Percentiles rank a stretch among this genome's conserved stretches.
phyloP scores from a whole-genome alignment of 2,797 vertebrate genomes.

The Karalla daura region DNA sequence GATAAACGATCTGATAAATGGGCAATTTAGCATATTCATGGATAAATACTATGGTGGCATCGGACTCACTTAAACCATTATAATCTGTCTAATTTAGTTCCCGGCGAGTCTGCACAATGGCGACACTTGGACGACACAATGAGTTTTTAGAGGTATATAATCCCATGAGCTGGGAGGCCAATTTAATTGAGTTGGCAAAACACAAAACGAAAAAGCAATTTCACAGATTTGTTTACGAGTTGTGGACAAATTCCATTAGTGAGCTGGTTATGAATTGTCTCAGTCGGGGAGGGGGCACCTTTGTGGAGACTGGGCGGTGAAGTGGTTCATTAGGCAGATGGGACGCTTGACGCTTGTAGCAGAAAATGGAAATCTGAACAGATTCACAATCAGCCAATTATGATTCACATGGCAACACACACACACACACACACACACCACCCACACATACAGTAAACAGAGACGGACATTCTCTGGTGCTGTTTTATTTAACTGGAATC shows the following conservation, averaged over 20 bases:
- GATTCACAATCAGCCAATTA: slow-evolving; percentile 37
- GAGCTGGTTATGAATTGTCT: slow-evolving; percentile 38
- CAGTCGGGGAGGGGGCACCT: neutral
- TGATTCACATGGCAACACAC: slow-evolving; percentile 11
- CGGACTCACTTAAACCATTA: too few relatives aligned
- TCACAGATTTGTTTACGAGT: slow-evolving; percentile 42
- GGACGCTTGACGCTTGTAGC: slow-evolving; percentile 21
- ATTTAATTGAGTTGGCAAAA: slow-evolving; percentile 36
- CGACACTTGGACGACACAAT: neutral
- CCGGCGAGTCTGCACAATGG: neutral
- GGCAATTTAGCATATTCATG: too few relatives aligned
- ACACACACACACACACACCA: neutral
- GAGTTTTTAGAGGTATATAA: slow-evolving; percentile 2
- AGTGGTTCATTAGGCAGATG: slow-evolving; percentile 44
- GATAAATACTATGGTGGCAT: too few relatives aligned
- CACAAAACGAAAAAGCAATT: slow-evolving; percentile 21
- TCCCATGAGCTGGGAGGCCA: slow-evolving; percentile 2
- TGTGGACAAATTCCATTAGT: slow-evolving; percentile 47
- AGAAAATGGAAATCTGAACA: slow-evolving; percentile 48
- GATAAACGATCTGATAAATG: too few relatives aligned
- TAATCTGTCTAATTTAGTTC: neutral
- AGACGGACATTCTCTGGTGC: slow-evolving; percentile 22
- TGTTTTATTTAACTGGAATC: slow-evolving; percentile 32
- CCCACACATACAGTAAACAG: slow-evolving; percentile 1
- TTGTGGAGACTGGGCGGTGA: slow-evolving; percentile 16